Conservation (phyloP, 92 coral and sea anemone species). For the Scolanthus callimorphus region DNA sequence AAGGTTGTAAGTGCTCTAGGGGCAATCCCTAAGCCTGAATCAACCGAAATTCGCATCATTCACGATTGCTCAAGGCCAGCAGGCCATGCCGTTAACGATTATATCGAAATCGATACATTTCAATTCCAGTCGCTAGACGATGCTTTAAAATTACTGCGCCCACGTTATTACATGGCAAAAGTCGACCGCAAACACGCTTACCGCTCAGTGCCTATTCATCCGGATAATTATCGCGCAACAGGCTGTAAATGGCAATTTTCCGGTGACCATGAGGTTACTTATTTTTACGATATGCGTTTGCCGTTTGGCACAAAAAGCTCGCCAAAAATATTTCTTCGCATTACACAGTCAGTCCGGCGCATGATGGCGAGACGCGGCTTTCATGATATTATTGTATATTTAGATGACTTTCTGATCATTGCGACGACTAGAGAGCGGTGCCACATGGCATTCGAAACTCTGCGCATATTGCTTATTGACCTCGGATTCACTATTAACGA, state of each 20-base stretch:
- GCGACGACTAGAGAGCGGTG: slow-evolving; percentile 8
- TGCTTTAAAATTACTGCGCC: too few species aligned
- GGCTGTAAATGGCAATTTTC: slow-evolving; percentile 22
- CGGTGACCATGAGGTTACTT: slow-evolving; percentile 3
- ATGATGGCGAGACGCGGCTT: too few species aligned
- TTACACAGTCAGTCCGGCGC: slow-evolving; percentile 20
- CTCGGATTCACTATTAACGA: slow-evolving; percentile 20
- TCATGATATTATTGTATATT: slow-evolving; percentile 7
- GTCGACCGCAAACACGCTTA: slow-evolving; percentile 13
- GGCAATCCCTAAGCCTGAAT: not conserved
- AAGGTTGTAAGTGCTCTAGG: not conserved
- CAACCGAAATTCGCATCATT: too few species aligned
- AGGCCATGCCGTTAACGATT: too few species aligned
- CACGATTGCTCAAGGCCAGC: too few species aligned
- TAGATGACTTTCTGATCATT: slow-evolving; percentile 23
- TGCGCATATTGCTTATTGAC: not conserved
- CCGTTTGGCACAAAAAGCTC: slow-evolving; percentile 28
- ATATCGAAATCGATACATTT: too few species aligned
- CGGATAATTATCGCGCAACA: too few species aligned
- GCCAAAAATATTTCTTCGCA: slow-evolving; percentile 19
- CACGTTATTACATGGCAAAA: too few species aligned
- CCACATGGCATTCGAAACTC: slow-evolving; percentile 1
- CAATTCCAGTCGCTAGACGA: too few species aligned
- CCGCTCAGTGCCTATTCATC: slow-evolving; percentile 24
- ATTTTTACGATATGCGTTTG: slow-evolving; percentile 18